These are phyloP conservation scores for Oplegnathus fasciatus DNA, from an alignment of 2,113 vertebrate genomes.

Conservation along the genomic window DNA sequence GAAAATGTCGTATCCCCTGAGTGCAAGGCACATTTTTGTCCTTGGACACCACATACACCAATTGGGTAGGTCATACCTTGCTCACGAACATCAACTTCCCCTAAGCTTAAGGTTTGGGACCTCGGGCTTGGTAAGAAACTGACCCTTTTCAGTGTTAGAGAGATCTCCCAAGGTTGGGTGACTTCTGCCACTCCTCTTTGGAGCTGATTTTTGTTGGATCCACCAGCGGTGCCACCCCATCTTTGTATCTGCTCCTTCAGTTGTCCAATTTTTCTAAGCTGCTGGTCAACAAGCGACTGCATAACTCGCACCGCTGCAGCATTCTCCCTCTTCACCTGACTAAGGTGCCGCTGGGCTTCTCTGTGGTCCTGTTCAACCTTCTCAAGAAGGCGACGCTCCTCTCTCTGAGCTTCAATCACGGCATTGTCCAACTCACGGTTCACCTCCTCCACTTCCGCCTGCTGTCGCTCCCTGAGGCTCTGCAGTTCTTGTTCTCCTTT, in stretches of 20 bases:
- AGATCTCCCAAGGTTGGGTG: conserved; percentile 82
- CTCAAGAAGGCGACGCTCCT: conserved; percentile 81
- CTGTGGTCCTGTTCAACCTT: conserved; percentile 81
- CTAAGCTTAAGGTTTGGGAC: conserved; percentile 65
- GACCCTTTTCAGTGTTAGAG: conserved; percentile 82
- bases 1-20: conserved; percentile 73
- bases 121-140: conserved; percentile 64
- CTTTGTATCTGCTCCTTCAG: conserved; percentile 82
- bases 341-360: conserved; percentile 75
- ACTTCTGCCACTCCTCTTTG: conserved; percentile 78
- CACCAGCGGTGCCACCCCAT: conserved; percentile 72
- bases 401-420: conserved; percentile 76
- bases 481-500: conserved; percentile 77
- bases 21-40: conserved; percentile 81
- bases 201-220: conserved; percentile 80
- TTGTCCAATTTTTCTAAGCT: conserved; percentile 76
- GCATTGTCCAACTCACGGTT: conserved; percentile 79
- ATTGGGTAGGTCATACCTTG: conserved; percentile 79
- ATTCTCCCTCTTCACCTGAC: conserved; percentile 83
- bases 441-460: conserved; percentile 77
- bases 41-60: conserved; percentile 75
- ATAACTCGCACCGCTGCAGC: conserved; percentile 77
- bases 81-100: conserved; percentile 77
- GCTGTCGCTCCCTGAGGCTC: conserved; percentile 76
- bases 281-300: conserved; percentile 80